A percentile compares a stretch with the other conserved stretches of the same genome.
Conservation (phyloP, 2,797 vertebrate species). For the Erpetoichthys calabaricus region DNA sequence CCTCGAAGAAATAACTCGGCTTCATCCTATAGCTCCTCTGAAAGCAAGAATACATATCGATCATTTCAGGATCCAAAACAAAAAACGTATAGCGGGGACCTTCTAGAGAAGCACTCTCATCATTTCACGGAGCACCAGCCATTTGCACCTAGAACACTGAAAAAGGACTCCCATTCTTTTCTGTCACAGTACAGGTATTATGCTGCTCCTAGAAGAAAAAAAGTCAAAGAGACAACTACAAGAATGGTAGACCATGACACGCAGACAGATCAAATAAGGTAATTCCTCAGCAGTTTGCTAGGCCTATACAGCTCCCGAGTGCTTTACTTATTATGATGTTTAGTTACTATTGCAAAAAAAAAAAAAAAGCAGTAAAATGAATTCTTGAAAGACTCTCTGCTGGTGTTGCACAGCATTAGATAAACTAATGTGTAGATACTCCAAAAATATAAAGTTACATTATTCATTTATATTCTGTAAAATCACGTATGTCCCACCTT, state of each 20-base stretch:
- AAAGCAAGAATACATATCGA: constrained; percentile 28
- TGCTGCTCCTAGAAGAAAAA: constrained; percentile 54
- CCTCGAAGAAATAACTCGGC: constrained; percentile 24
- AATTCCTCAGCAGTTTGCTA: constrained; percentile 5
- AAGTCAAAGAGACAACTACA: constrained; percentile 19
- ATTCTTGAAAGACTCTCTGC: no score
- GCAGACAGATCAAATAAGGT: constrained; percentile 59
- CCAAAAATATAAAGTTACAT: no score
- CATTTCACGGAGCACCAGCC: constrained; percentile 64
- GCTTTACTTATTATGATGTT: no score
- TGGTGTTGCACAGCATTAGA: no score
- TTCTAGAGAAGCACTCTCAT: constrained; percentile 70
- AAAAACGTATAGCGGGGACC: constrained; percentile 59
- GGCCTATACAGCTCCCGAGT: no score
- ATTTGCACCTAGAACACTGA: constrained; percentile 79
- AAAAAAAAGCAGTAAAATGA: no score
- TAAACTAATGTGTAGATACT: no score
- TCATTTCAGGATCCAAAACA: constrained; percentile 47
- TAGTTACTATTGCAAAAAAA: no score
- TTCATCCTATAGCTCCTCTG: constrained; percentile 17
- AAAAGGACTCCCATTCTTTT: constrained; percentile 65
- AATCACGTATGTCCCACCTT: no score
- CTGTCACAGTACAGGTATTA: constrained; percentile 77
- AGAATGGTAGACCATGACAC: constrained; percentile 32
- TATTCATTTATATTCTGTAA: no score